Percentiles rank a stretch among this genome's conserved stretches.
These are phyloP conservation scores for Cheilosia pagana DNA, from an alignment of 2,888 invertebrate genomes.

Conservation along the genomic window DNA sequence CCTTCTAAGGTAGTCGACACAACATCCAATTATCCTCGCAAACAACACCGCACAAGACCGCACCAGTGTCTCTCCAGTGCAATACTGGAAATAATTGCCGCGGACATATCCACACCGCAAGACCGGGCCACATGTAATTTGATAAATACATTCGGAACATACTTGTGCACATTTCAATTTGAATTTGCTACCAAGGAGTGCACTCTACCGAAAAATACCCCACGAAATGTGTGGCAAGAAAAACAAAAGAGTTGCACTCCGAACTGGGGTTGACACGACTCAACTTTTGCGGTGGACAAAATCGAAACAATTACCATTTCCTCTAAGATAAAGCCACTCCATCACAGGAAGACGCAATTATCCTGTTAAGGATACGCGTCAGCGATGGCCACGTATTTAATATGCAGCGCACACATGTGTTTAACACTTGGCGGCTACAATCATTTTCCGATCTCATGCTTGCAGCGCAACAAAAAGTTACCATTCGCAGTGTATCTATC, in stretches of 20 bases:
- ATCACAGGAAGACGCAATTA: slow-evolving; percentile 51
- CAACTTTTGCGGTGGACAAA: neutral
- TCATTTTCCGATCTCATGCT: slow-evolving; percentile 12
- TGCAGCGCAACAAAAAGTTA: slow-evolving; percentile 15
- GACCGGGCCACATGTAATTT: slow-evolving; percentile 14
- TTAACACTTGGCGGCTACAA: slow-evolving; percentile 17
- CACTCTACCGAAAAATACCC: slow-evolving; percentile 33
- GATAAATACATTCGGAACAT: slow-evolving; percentile 32
- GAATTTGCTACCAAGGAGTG: slow-evolving; percentile 18
- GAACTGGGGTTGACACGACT: slow-evolving; percentile 39
- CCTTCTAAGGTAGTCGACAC: slow-evolving; percentile 34
- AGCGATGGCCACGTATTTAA: neutral
- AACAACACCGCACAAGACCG: neutral
- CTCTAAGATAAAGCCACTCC: slow-evolving; percentile 18
- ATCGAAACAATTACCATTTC: slow-evolving; percentile 41
- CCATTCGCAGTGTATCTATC: slow-evolving; percentile 23
- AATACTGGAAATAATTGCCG: slow-evolving; percentile 48
- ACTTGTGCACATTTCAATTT: slow-evolving; percentile 22
- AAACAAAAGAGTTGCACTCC: slow-evolving; percentile 60
- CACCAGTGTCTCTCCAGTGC: neutral
- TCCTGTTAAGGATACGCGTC: slow-evolving; percentile 50
- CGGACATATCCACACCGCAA: slow-evolving; percentile 20
- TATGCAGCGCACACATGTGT: neutral
- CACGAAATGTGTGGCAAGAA: slow-evolving; percentile 5
- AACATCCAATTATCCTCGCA: slow-evolving; percentile 41